Conservation (phyloP, 37 sponge, comb jelly and placozoan genomes). For the Halichondria panicea region DNA sequence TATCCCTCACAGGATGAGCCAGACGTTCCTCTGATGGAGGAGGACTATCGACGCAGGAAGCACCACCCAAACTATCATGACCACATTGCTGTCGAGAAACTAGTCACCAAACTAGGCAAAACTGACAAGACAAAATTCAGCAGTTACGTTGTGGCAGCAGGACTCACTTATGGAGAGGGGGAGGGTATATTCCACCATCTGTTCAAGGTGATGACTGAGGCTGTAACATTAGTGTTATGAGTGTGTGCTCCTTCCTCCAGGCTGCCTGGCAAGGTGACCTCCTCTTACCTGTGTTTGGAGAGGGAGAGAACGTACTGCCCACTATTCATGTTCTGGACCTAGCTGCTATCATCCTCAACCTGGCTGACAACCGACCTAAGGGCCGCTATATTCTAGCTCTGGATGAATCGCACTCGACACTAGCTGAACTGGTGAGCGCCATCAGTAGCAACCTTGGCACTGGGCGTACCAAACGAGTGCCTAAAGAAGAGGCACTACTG, state of each 20-base stretch:
- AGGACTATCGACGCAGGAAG: constrained; percentile 92
- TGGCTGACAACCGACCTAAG: constrained; percentile 79
- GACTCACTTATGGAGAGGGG: constrained; percentile 86
- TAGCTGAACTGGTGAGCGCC: constrained; percentile 82
- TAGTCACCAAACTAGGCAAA: constrained; percentile 90
- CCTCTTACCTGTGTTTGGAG: constrained; percentile 80
- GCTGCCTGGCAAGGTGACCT: constrained; percentile 84
- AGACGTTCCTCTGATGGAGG: constrained; percentile 92
- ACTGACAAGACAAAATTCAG: constrained; percentile 86
- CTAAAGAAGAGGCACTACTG: constrained; percentile 75
- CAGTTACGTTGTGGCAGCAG: constrained; percentile 88
- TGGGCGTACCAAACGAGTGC: constrained; percentile 48
- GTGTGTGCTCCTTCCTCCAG: constrained; percentile 9
- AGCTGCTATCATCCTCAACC: constrained; percentile 71
- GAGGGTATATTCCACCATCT: constrained; percentile 88
- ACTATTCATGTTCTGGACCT: constrained; percentile 91
- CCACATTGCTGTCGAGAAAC: constrained; percentile 85
- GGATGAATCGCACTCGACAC: constrained; percentile 82
- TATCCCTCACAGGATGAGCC: constrained; percentile 83
- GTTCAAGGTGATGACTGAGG: constrained; percentile 66
- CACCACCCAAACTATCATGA: constrained; percentile 91
- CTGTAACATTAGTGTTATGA: background rate
- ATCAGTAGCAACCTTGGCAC: constrained; percentile 80
- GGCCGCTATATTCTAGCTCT: constrained; percentile 86
- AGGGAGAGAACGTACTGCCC: constrained; percentile 87